Conservation (phyloP, 2,797 vertebrate species). For the Malacoraja senta region DNA sequence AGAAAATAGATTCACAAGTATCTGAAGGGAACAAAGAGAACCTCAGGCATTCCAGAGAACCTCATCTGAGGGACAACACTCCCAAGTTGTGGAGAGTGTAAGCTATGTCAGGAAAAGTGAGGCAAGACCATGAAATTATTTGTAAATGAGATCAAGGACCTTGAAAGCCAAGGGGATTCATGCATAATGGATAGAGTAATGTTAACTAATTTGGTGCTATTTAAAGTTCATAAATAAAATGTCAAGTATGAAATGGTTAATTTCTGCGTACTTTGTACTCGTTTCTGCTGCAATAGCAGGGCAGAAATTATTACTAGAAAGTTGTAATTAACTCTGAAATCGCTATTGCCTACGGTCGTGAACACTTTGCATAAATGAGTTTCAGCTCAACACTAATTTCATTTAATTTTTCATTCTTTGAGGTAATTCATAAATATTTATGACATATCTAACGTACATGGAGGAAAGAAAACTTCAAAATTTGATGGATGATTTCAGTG, state of each 20-base stretch:
- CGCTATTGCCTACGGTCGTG: slow-evolving; percentile 9
- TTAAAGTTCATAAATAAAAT: not conserved
- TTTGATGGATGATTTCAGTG: slow-evolving; percentile 33
- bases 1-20: not conserved
- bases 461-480: slow-evolving; percentile 45
- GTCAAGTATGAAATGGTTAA: not conserved
- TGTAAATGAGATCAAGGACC: not conserved
- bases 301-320: not conserved
- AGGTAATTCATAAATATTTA: slow-evolving; percentile 74
- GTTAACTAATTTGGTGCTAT: not conserved
- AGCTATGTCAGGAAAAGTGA: not conserved
- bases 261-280: not conserved
- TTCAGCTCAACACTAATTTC: slow-evolving; percentile 39
- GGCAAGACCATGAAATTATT: not conserved
- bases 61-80: not conserved
- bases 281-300: not conserved
- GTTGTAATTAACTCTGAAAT: slow-evolving; percentile 26
- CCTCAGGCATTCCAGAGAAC: not conserved
- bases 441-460: slow-evolving; percentile 61
- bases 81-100: not conserved
- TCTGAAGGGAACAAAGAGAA: not conserved
- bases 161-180: not conserved
- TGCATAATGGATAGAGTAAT: not conserved
- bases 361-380: slow-evolving; percentile 20
- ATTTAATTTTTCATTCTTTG: slow-evolving; percentile 57